Evolutionary conservation across 1,140 invertebrate species (phyloP).

Genomic region (Drosophila jambulina): DNA sequence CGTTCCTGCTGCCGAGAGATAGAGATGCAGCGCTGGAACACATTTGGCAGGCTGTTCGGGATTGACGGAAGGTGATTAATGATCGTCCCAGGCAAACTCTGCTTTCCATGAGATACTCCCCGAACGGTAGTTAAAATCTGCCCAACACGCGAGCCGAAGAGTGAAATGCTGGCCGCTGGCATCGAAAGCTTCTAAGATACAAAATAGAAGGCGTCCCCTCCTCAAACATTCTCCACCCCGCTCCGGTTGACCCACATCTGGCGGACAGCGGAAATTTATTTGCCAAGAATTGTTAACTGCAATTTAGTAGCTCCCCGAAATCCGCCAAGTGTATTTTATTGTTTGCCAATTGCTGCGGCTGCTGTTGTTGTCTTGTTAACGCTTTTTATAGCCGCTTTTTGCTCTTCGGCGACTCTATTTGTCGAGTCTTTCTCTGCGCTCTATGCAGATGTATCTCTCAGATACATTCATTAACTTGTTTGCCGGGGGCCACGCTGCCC

Average conservation of each 20-base stretch:
- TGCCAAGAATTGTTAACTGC: slow-evolving; percentile 70
- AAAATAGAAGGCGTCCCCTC: slow-evolving; percentile 17
- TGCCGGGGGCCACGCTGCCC: slow-evolving; percentile 28
- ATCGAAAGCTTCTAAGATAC: slow-evolving; percentile 39
- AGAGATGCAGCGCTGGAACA: slow-evolving; percentile 24
- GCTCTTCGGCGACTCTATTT: slow-evolving; percentile 66
- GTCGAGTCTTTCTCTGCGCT: slow-evolving; percentile 55
- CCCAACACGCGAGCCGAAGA: slow-evolving; percentile 31
- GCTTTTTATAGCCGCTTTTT: slow-evolving; percentile 73
- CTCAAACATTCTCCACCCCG: neutral
- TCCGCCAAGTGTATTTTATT: slow-evolving; percentile 72
- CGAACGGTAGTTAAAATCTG: slow-evolving; percentile 45
- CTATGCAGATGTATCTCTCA: slow-evolving; percentile 76
- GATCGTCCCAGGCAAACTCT: neutral
- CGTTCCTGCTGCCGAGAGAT: slow-evolving; percentile 43
- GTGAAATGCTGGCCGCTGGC: slow-evolving; percentile 47
- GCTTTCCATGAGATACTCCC: slow-evolving; percentile 13
- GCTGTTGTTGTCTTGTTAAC: slow-evolving; percentile 69
- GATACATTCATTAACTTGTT: slow-evolving; percentile 82
- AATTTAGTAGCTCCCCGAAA: slow-evolving; percentile 52
- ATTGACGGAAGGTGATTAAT: slow-evolving; percentile 66
- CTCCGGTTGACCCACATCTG: slow-evolving; percentile 39
- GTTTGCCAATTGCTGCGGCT: slow-evolving; percentile 65
- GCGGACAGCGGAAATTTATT: slow-evolving; percentile 53
- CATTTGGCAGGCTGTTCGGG: slow-evolving; percentile 23